Percentiles rank a stretch among this genome's conserved stretches.
Conservation (phyloP, 2,888 invertebrate species). For the Meloe dianella region DNA sequence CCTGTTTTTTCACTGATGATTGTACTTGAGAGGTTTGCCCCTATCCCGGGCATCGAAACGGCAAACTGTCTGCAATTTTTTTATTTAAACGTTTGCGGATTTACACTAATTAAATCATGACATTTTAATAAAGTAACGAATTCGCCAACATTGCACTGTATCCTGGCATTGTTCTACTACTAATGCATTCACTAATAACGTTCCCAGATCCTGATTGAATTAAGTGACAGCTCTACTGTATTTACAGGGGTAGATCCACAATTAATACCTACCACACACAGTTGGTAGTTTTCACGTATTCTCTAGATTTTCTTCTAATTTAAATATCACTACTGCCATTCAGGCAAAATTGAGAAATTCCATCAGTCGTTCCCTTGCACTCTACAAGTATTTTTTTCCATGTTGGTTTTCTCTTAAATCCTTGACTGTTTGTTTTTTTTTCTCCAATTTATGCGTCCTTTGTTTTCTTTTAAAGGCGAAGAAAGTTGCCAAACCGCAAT, state of each 20-base stretch:
- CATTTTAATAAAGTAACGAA: conserved; percentile 8
- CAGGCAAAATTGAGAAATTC: conserved; percentile 35
- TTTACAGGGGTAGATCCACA: conserved; percentile 35
- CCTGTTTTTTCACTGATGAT: no score
- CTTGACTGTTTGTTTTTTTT: conserved; percentile 8
- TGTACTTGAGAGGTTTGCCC: no score
- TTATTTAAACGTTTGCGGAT: neutral
- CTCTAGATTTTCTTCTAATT: conserved; percentile 30
- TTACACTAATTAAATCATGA: conserved; percentile 4
- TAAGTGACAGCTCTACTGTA: conserved; percentile 35
- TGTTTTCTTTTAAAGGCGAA: conserved; percentile 32
- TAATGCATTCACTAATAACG: conserved; percentile 23
- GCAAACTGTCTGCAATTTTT: no score
- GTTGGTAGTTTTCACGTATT: conserved; percentile 18
- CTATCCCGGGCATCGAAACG: no score
- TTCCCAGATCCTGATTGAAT: conserved; percentile 34
- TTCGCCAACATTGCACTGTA: neutral
- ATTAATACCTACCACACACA: conserved; percentile 32
- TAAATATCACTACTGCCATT: conserved; percentile 31
- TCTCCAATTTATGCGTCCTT: conserved; percentile 32
- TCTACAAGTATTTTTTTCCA: no score
- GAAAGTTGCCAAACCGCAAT: conserved; percentile 33
- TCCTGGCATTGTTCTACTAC: conserved; percentile 23
- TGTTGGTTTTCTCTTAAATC: neutral
- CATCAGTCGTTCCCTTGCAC: no score